These are phyloP conservation scores for Marmota flaviventris DNA, from an alignment of 2,113 vertebrate species.

Conservation along the genomic window DNA sequence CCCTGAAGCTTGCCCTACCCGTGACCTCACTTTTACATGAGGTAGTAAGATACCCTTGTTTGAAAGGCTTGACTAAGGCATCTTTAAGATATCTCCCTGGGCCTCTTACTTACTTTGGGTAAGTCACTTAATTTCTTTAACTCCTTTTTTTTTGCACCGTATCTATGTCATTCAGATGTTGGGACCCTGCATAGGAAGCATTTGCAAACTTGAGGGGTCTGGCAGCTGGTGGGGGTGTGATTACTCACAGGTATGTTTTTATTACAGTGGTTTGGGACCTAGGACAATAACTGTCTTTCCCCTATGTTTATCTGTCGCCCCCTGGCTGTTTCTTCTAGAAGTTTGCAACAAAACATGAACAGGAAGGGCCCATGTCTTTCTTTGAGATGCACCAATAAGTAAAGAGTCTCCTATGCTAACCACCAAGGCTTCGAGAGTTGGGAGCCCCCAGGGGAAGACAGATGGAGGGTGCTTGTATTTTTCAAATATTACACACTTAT, in stretches of 20 bases:
- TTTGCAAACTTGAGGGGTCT: not conserved
- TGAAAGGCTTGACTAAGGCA: not conserved
- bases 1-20: not conserved
- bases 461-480: not conserved
- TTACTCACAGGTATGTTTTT: not conserved
- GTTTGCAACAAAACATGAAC: not conserved
- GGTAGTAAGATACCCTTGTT: not conserved
- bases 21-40: not conserved
- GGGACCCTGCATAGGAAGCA: not conserved
- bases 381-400: not conserved
- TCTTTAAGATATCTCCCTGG: not conserved
- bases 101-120: not conserved
- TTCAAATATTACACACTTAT: not conserved
- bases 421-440: not conserved
- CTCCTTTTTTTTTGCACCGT: not conserved
- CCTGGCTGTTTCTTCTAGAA: constrained; percentile 11
- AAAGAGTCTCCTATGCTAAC: not conserved
- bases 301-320: not conserved
- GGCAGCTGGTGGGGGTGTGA: not conserved
- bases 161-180: not conserved
- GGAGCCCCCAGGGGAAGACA: not conserved
- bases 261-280: not conserved
- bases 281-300: not conserved
- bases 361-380: not conserved
- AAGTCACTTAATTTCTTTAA: not conserved